Conservation (phyloP, 2,113 vertebrate genomes). For the Terrapene triunguis region DNA sequence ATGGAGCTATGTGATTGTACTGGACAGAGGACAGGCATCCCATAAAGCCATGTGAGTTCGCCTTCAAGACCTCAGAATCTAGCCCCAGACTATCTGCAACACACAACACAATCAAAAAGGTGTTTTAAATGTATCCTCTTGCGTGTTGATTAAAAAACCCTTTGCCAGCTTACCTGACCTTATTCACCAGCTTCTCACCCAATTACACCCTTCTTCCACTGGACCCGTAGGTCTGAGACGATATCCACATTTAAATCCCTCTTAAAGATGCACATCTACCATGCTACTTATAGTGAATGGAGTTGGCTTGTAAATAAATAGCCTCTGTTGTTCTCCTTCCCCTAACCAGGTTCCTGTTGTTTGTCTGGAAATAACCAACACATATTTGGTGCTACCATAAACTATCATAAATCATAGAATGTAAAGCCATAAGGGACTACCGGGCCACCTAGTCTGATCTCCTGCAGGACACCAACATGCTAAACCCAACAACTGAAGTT, state of each 20-base stretch:
- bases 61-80: constrained; percentile 85
- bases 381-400: neutral
- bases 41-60: constrained; percentile 87
- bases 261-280: neutral
- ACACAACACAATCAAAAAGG: constrained; percentile 10
- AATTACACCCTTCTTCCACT: neutral
- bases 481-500: neutral
- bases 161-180: neutral
- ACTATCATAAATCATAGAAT: neutral
- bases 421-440: neutral
- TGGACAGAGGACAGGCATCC: constrained; percentile 95
- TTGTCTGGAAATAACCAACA: neutral
- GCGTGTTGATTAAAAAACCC: neutral
- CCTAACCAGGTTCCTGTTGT: neutral
- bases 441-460: too few species aligned
- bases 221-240: neutral
- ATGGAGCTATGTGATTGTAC: constrained; percentile 91
- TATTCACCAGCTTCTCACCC: neutral
- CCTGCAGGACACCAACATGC: neutral
- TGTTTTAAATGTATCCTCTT: neutral
- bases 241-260: neutral
- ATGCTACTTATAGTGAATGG: neutral
- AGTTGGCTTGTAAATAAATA: neutral
- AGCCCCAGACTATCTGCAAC: constrained; percentile 82
- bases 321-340: neutral